phyloP scores from a whole-genome alignment of 2,113 vertebrate genomes.

The Microtus richardsoni region DNA sequence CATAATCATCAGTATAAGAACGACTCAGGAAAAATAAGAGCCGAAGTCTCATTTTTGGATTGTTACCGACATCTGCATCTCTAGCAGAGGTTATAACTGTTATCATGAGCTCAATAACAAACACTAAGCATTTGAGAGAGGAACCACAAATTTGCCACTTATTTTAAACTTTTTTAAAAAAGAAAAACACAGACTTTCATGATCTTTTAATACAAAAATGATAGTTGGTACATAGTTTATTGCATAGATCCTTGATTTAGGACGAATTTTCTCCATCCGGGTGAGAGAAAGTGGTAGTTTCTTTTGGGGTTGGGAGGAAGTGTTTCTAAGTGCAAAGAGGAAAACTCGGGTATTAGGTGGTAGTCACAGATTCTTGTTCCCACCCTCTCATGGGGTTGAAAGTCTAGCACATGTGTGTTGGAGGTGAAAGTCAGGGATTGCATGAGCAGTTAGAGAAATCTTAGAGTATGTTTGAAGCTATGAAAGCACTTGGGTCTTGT shows the following conservation, averaged over 20 bases:
- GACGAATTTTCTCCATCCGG: not conserved
- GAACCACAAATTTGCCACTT: not conserved
- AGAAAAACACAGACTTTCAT: not conserved
- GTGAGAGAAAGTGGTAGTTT: too few relatives aligned
- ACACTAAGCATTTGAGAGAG: not conserved
- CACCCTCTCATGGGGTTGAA: not conserved
- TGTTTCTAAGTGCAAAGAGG: not conserved
- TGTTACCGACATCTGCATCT: not conserved
- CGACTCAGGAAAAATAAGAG: not conserved
- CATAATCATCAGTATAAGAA: not conserved
- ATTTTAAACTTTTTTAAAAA: not conserved
- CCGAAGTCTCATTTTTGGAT: not conserved
- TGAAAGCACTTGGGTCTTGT: not conserved
- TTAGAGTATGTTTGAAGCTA: not conserved
- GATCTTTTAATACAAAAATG: conserved; percentile 34
- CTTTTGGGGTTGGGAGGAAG: not conserved
- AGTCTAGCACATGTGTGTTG: not conserved
- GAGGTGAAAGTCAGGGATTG: rapidly evolving
- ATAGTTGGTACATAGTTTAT: not conserved
- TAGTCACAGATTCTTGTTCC: not conserved
- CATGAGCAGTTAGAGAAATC: not conserved
- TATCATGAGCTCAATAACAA: not conserved
- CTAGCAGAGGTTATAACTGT: not conserved
- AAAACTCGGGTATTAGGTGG: not conserved
- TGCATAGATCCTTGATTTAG: not conserved